These are phyloP conservation scores for Apamea crenata DNA, from an alignment of 2,888 invertebrate genomes.

Conservation along the genomic window DNA sequence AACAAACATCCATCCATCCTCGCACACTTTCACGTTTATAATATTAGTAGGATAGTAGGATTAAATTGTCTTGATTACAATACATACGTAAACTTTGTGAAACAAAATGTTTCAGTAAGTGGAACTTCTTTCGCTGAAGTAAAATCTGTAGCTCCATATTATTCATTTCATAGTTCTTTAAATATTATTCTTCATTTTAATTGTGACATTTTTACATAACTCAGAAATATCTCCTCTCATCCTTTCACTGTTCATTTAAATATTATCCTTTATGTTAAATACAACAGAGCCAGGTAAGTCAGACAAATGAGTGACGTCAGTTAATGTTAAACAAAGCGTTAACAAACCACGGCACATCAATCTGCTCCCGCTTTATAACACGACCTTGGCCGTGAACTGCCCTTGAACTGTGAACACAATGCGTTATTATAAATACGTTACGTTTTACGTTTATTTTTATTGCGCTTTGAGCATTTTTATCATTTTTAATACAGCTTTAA, in stretches of 20 bases:
- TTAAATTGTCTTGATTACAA: not conserved
- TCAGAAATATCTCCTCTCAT: too few relatives aligned
- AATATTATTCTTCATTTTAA: not conserved
- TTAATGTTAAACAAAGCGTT: conserved; percentile 23
- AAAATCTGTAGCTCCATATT: not conserved
- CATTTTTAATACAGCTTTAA: not conserved
- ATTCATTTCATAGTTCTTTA: not conserved
- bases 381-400: conserved; percentile 50
- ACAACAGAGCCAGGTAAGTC: not conserved
- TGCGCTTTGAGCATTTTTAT: not conserved
- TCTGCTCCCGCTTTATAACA: conserved; percentile 5
- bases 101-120: not conserved
- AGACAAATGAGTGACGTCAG: conserved; percentile 21
- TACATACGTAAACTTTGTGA: not conserved
- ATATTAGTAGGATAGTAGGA: too few relatives aligned
- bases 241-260: not conserved
- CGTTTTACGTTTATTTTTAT: conserved; percentile 32
- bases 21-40: too few relatives aligned
- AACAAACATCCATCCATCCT: too few relatives aligned
- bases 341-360: conserved; percentile 15
- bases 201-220: too few relatives aligned
- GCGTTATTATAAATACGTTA: conserved; percentile 20
- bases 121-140: not conserved
- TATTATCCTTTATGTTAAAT: not conserved
- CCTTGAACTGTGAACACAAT: conserved; percentile 52